A percentile compares a stretch with the other conserved stretches of the same genome.
Conservation (phyloP, 2,888 invertebrate genomes). For the Protodeltote pygarga region DNA sequence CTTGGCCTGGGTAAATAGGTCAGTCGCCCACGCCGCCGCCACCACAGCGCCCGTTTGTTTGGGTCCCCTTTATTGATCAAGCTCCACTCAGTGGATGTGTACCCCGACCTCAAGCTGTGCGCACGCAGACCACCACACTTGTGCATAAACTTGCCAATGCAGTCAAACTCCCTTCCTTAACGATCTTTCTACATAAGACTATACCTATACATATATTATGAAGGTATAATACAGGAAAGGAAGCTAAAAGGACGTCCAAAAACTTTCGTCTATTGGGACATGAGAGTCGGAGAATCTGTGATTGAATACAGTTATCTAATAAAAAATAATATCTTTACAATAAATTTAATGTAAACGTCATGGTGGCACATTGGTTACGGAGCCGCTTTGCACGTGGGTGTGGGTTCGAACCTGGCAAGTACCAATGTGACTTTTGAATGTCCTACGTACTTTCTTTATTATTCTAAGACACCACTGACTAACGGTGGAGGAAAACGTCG, state of each 20-base stretch:
- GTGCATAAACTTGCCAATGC: slow-evolving; percentile 54
- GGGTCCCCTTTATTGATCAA: slow-evolving; percentile 82
- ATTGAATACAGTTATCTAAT: too few species aligned
- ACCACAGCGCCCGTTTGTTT: slow-evolving; percentile 78
- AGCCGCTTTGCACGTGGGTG: too few species aligned
- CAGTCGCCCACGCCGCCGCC: slow-evolving; percentile 75
- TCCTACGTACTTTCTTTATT: too few species aligned
- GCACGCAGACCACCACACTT: slow-evolving; percentile 67
- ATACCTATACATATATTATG: neutral
- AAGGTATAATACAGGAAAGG: neutral
- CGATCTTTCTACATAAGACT: slow-evolving; percentile 33
- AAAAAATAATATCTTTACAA: too few species aligned
- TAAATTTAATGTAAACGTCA: too few species aligned
- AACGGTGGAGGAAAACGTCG: too few species aligned
- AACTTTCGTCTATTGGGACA: too few species aligned
- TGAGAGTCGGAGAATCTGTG: too few species aligned
- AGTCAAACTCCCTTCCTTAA: slow-evolving; percentile 41
- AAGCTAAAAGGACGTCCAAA: neutral
- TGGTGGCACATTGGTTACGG: too few species aligned
- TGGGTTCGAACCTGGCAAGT: too few species aligned
- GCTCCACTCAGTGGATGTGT: slow-evolving; percentile 28
- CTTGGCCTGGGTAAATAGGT: slow-evolving; percentile 72
- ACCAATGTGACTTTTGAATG: too few species aligned
- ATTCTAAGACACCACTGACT: too few species aligned
- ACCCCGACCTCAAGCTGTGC: slow-evolving; percentile 56